Evolutionary conservation across 2,113 vertebrate genomes (phyloP), one percentile per base, ranked within the genome.

Genomic region (Orthonyx spaldingii): DNA sequence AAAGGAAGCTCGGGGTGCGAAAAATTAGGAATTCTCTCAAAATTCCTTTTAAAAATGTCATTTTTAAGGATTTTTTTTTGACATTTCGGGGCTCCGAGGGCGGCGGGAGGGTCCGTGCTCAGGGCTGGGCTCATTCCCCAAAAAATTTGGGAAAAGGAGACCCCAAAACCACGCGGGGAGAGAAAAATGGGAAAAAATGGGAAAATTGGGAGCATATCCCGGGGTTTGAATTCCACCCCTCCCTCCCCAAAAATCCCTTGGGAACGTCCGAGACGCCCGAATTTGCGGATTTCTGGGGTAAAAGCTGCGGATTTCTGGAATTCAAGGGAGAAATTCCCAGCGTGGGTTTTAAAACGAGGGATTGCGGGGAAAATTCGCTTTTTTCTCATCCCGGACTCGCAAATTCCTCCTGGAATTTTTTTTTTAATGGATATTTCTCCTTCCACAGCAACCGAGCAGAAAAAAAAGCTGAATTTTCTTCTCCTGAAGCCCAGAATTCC

Each of bases 141-240:
- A 1, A 16, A 87, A 82, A 78, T 5, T 46, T 72, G 90, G 68
- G 24, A 27, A 28, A 24, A 57, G 86, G 93, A 68, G 86, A 94
- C 78, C 92, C 59, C 81, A 82, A 60, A 95, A 92, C 61, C 87
- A 44, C 86, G 59, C 57, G 92, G 82, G 75, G 77, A 56, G 86
- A 90, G 94, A 63, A 84, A 23, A 65, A 68, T 26, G n/a, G n/a
- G n/a, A n/a, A n/a, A n/a, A n/a, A n/a, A n/a, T 44, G 64, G 78
- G 91, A 94, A 96, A n/a, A n/a, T n/a, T 6, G 6, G 33, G 49
- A 83, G 56, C 60, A 68, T 37, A 79, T 53, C 6, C 46, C 8
- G 19, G 35, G 44, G 2, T 27, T 56, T 52, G 3, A 13, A 46
- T 30, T 30, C 12, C 20, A 4, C 24, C 59, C 28, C 18, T 5